Evolutionary conservation across 1,140 invertebrate genomes (phyloP).

Genomic region (Drosophila lowei): DNA sequence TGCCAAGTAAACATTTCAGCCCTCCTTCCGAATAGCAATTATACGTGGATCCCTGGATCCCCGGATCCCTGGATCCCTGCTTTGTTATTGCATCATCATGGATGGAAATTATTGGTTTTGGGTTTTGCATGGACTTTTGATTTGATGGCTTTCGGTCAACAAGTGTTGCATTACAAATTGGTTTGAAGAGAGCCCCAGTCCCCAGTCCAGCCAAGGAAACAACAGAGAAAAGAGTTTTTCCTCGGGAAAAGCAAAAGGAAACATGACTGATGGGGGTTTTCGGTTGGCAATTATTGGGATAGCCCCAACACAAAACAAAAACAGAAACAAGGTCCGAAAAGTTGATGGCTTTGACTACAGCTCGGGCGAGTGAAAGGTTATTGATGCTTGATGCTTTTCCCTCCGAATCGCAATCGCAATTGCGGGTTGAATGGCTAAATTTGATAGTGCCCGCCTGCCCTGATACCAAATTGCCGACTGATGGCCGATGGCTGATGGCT

Average conservation of each 20-base stretch:
- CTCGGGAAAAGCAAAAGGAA: background rate
- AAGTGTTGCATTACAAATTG: slow-evolving; percentile 57
- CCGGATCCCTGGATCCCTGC: background rate
- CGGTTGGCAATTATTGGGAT: slow-evolving; percentile 52
- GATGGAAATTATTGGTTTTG: slow-evolving; percentile 45
- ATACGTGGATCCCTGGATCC: slow-evolving; percentile 20
- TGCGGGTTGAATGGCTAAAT: slow-evolving; percentile 36
- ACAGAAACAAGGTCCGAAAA: slow-evolving; percentile 10
- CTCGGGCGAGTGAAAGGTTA: slow-evolving; percentile 43
- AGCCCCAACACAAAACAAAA: slow-evolving; percentile 12
- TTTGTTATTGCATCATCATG: slow-evolving; percentile 49
- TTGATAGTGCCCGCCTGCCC: slow-evolving; percentile 38
- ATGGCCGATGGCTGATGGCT: background rate
- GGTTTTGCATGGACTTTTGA: slow-evolving; percentile 31
- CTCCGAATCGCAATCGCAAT: slow-evolving; percentile 27
- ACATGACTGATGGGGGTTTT: slow-evolving; percentile 45
- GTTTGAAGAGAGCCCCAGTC: slow-evolving; percentile 3
- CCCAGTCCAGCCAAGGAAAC: slow-evolving; percentile 17
- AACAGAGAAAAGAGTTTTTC: slow-evolving; percentile 27
- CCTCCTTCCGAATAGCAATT: slow-evolving; percentile 17
- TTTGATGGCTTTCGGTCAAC: slow-evolving; percentile 40
- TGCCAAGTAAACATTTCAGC: slow-evolving; percentile 31
- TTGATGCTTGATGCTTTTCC: slow-evolving; percentile 45
- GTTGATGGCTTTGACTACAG: slow-evolving; percentile 31
- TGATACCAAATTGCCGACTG: slow-evolving; percentile 28